phyloP scores from a whole-genome alignment of 1,140 invertebrate genomes.

The Hyles euphorbiae region DNA sequence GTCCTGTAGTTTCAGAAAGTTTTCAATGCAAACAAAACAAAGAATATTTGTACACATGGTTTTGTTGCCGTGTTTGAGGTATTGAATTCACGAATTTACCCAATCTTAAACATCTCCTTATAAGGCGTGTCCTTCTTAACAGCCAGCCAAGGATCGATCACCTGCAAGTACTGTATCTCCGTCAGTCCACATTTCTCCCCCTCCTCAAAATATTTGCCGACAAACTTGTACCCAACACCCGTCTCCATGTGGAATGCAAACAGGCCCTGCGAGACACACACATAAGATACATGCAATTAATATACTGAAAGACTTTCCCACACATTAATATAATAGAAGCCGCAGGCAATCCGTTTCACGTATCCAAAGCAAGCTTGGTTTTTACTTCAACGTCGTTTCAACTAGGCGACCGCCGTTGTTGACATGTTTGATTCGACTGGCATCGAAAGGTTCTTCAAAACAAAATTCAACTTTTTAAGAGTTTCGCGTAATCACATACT shows the following conservation, averaged over 20 bases:
- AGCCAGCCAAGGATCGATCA: constrained; percentile 77
- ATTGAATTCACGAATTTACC: constrained; percentile 54
- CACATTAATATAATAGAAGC: too few species aligned
- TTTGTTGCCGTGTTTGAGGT: too few species aligned
- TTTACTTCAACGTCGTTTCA: too few species aligned
- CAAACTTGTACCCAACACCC: constrained; percentile 78
- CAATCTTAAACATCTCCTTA: constrained; percentile 78
- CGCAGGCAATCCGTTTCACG: too few species aligned
- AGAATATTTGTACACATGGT: too few species aligned
- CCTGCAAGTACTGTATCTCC: constrained; percentile 78
- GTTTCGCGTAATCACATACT: too few species aligned
- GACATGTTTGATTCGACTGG: background rate
- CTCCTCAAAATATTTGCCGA: constrained; percentile 79
- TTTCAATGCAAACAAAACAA: too few species aligned
- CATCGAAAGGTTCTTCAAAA: too few species aligned
- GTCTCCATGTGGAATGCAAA: constrained; percentile 81
- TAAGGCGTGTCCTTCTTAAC: constrained; percentile 78
- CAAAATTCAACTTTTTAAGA: too few species aligned
- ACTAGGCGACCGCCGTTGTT: background rate
- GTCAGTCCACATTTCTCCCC: constrained; percentile 81
- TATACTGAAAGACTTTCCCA: too few species aligned
- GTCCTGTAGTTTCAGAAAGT: too few species aligned
- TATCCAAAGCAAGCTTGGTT: too few species aligned
- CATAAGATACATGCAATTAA: background rate
- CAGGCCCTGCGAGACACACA: constrained; percentile 51